Conservation (phyloP, 2,888 invertebrate genomes). For the Branchellion lobata region DNA sequence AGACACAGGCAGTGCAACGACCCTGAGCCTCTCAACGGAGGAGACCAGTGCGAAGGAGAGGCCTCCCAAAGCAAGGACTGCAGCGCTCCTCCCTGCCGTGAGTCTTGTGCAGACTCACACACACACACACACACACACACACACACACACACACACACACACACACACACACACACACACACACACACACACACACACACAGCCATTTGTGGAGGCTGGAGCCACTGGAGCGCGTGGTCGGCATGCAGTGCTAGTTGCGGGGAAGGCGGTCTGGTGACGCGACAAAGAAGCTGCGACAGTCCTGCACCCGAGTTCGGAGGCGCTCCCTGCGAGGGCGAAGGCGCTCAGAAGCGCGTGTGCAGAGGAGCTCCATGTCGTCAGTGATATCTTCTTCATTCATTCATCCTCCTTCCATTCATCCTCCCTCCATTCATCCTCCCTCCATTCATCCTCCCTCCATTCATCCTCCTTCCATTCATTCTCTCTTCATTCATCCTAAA, state of each 20-base stretch:
- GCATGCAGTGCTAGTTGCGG: constrained; percentile 48
- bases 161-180: no score
- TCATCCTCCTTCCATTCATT: no score
- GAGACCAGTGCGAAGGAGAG: constrained; percentile 56
- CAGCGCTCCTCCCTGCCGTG: constrained; percentile 54
- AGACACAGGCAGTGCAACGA: constrained; percentile 58
- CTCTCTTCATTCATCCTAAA: no score
- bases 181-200: no score
- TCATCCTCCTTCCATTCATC: neutral
- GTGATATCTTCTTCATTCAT: constrained; percentile 26
- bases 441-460: no score
- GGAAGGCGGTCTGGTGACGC: constrained; percentile 44
- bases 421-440: no score
- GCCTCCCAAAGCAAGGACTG: constrained; percentile 55
- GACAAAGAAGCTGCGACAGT: constrained; percentile 44
- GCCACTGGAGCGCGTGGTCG: constrained; percentile 48
- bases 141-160: no score
- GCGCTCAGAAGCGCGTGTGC: constrained; percentile 36
- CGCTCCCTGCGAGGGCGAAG: constrained; percentile 52
- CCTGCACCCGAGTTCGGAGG: constrained; percentile 56
- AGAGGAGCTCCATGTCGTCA: constrained; percentile 37
- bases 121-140: no score
- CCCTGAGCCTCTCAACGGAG: constrained; percentile 58
- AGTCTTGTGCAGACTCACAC: no score
- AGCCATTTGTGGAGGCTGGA: constrained; percentile 50